A percentile compares a stretch with the other conserved stretches of the same genome.
phyloP scores from a whole-genome alignment of 2,888 invertebrate genomes.

The Metacarcinus magister region DNA sequence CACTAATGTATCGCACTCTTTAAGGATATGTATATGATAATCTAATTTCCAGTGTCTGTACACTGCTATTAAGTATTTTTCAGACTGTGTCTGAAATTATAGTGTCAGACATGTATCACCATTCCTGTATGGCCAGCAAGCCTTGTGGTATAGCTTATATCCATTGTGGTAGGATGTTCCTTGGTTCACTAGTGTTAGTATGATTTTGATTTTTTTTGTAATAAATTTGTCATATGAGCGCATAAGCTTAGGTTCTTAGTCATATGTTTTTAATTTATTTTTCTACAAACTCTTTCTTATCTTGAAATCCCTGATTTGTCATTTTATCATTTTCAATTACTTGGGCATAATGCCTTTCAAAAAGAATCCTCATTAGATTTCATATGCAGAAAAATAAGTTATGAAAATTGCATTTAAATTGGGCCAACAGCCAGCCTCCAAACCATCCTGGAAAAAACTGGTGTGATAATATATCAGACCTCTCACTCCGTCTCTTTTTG shows the following conservation, averaged over 20 bases:
- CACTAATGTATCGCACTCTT: neutral
- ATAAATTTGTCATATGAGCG: neutral
- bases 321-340: neutral
- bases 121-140: constrained; percentile 40
- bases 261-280: neutral
- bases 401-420: neutral
- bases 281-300: constrained; percentile 29
- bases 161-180: constrained; percentile 33
- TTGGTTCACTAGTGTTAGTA: neutral
- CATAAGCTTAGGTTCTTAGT: neutral
- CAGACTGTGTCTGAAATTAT: constrained; percentile 13
- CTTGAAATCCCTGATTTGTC: neutral
- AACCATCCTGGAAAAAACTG: neutral
- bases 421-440: neutral
- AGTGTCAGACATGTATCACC: neutral
- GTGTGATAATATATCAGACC: no score
- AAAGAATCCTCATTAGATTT: neutral
- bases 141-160: neutral
- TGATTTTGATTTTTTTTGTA: neutral
- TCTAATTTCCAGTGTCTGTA: constrained; percentile 16
- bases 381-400: neutral
- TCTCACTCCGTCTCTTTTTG: no score
- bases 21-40: neutral
- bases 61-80: constrained; percentile 10
- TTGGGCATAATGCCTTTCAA: neutral